Conservation (phyloP, 2,113 vertebrate species). For the Aphyosemion australe region DNA sequence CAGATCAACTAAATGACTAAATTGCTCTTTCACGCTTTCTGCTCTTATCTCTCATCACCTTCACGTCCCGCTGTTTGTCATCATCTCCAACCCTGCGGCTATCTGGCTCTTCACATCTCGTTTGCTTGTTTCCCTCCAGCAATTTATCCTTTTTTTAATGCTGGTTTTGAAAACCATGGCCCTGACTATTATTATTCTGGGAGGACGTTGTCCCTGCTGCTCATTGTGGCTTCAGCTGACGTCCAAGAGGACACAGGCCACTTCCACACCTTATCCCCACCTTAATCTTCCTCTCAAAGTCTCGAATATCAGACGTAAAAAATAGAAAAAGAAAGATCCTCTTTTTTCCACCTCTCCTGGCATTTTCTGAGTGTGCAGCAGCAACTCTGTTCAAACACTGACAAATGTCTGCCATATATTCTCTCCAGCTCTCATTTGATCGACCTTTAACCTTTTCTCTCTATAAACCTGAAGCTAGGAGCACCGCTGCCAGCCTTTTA, state of each 20-base stretch:
- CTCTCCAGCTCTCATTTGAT: background rate
- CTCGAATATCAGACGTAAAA: constrained; percentile 9
- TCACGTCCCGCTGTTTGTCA: background rate
- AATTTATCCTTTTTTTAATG: constrained; percentile 32
- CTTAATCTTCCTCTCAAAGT: background rate
- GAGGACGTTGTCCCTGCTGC: constrained; percentile 40
- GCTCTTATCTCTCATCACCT: constrained; percentile 5
- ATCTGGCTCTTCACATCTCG: constrained; percentile 5
- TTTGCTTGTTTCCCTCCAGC: constrained; percentile 44
- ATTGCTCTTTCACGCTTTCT: constrained; percentile 20
- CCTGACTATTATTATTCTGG: constrained; percentile 22
- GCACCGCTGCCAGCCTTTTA: no score
- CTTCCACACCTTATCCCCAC: background rate
- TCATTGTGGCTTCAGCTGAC: no score
- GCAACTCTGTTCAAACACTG: constrained; percentile 41
- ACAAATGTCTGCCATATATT: constrained; percentile 23
- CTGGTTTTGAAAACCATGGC: constrained; percentile 44
- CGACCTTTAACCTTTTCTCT: constrained; percentile 23
- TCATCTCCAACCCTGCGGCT: constrained; percentile 5
- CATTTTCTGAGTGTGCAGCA: constrained; percentile 27
- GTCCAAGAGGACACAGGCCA: no score
- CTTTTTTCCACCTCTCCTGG: background rate
- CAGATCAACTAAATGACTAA: constrained; percentile 25
- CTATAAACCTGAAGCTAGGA: constrained; percentile 8
- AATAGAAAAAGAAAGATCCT: background rate